Conservation (phyloP, 2,797 vertebrate species). For the Pogonophryne albipinna region DNA sequence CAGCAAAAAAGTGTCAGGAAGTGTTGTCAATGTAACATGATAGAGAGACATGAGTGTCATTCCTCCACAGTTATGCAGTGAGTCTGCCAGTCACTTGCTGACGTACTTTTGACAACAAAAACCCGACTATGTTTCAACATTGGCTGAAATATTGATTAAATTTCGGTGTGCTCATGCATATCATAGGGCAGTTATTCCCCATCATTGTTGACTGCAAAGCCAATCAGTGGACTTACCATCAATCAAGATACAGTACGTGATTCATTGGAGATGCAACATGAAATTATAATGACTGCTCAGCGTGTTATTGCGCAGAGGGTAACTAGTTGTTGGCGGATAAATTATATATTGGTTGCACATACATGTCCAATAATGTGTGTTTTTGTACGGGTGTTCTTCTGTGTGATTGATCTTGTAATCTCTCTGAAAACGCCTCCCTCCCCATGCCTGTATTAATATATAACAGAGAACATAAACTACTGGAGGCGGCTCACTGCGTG, state of each 20-base stretch:
- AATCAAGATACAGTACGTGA: neutral
- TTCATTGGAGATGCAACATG: constrained; percentile 8
- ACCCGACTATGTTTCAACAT: constrained; percentile 2
- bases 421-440: constrained; percentile 9
- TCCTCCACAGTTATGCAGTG: neutral
- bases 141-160: neutral
- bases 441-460: constrained; percentile 23
- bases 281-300: constrained; percentile 31
- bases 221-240: constrained; percentile 4
- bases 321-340: constrained; percentile 30
- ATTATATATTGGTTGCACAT: constrained; percentile 31
- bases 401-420: constrained; percentile 32
- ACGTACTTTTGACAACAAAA: neutral
- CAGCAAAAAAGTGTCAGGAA: constrained; percentile 27
- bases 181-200: constrained; percentile 18
- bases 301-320: constrained; percentile 29
- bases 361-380: constrained; percentile 18
- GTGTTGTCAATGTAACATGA: constrained; percentile 4
- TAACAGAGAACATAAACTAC: constrained; percentile 20
- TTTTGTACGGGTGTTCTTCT: constrained; percentile 16
- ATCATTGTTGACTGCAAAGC: constrained; percentile 7
- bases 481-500: neutral
- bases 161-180: neutral
- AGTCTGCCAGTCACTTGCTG: neutral
- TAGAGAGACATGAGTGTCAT: neutral